phyloP scores from a whole-genome alignment of 2,113 vertebrate genomes.

The Syrmaticus mikado region DNA sequence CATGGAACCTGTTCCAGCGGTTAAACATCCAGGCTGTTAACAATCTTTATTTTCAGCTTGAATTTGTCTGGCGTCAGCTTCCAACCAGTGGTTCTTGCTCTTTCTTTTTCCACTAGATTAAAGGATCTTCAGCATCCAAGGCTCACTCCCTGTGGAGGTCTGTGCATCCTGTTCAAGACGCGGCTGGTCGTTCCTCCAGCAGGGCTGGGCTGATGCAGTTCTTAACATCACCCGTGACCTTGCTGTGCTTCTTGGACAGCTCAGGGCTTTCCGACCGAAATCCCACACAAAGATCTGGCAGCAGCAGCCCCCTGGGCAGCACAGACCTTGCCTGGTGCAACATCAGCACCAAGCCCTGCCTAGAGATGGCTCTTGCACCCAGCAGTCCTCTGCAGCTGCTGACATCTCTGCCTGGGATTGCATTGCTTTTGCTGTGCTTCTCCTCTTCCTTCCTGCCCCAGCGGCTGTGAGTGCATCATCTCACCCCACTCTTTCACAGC shows the following conservation, averaged over 20 bases:
- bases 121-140: constrained; percentile 53
- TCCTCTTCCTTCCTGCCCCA: constrained; percentile 46
- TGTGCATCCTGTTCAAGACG: constrained; percentile 54
- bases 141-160: background rate
- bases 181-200: background rate
- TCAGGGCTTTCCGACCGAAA: constrained; percentile 16
- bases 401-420: background rate
- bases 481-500: background rate
- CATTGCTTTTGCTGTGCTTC: background rate
- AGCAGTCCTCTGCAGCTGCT: background rate
- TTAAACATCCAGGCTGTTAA: constrained; percentile 20
- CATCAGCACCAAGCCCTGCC: background rate
- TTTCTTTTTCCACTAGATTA: constrained; percentile 59
- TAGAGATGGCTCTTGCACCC: background rate
- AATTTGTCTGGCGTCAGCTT: constrained; percentile 47
- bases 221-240: constrained; percentile 20
- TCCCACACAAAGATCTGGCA: background rate
- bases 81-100: constrained; percentile 39
- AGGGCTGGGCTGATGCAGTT: constrained; percentile 12
- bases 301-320: background rate
- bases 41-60: constrained; percentile 16
- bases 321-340: background rate
- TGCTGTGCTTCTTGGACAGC: background rate
- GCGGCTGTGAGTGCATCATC: rapidly evolving
- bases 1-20: background rate